phyloP scores from a whole-genome alignment of 2,113 vertebrate species.

The Dryoscopus gambensis region DNA sequence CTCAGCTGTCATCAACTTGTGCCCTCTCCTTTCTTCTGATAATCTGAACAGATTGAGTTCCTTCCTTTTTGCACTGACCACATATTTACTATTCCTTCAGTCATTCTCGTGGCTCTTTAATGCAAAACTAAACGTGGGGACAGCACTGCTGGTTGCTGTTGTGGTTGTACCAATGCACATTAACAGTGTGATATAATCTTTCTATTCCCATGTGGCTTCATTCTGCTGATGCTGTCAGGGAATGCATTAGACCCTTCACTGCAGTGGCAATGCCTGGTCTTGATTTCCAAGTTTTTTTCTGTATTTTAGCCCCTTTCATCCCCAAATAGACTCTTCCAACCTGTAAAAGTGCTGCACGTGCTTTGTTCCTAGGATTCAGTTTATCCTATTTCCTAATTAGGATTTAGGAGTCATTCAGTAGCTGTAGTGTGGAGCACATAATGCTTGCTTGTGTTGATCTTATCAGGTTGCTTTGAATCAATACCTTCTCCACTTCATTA shows the following conservation, averaged over 20 bases:
- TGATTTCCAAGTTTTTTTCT: not conserved
- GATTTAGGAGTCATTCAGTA: conserved; percentile 11
- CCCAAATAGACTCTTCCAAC: not conserved
- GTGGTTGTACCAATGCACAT: not conserved
- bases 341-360: not conserved
- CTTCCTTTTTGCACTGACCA: not conserved
- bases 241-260: not conserved
- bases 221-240: not conserved
- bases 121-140: not conserved
- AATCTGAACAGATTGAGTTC: not conserved
- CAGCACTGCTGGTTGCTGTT: not conserved
- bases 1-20: not conserved
- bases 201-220: not conserved
- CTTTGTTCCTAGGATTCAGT: not conserved
- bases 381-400: conserved; percentile 14
- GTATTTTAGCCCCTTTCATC: not conserved
- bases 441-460: conserved; percentile 55
- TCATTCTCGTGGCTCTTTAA: not conserved
- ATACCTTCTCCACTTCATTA: conserved; percentile 58
- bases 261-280: not conserved
- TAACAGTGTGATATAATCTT: not conserved
- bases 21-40: not conserved
- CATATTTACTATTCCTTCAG: not conserved
- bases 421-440: not conserved
- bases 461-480: conserved; percentile 54